Conservation (phyloP, 1,140 invertebrate species). For the Ceratina calcarata region DNA sequence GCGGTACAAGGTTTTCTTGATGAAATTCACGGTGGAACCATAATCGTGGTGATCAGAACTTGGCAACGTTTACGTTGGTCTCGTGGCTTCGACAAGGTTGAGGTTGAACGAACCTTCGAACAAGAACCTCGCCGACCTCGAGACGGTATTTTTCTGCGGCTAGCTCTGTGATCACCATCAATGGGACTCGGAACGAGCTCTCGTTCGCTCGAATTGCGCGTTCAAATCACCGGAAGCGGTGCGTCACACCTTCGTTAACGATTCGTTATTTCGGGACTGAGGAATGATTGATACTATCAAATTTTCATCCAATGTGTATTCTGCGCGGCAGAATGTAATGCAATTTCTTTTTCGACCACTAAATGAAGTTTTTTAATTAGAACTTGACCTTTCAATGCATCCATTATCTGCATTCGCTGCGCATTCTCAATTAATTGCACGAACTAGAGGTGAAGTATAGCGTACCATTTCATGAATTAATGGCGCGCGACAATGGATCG, state of each 20-base stretch:
- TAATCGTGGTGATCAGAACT: not conserved
- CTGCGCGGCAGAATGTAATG: too few species aligned
- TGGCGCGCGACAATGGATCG: slow-evolving; percentile 6
- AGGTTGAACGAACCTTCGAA: slow-evolving; percentile 60
- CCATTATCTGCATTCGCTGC: too few species aligned
- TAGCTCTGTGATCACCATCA: slow-evolving; percentile 14
- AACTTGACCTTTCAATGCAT: too few species aligned
- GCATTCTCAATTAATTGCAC: too few species aligned
- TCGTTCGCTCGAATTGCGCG: not conserved
- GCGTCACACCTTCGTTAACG: not conserved
- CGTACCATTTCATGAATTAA: slow-evolving; percentile 14
- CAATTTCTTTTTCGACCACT: too few species aligned
- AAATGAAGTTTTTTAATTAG: too few species aligned
- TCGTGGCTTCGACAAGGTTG: slow-evolving; percentile 57
- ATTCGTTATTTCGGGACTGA: not conserved
- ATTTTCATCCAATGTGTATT: too few species aligned
- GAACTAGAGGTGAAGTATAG: too few species aligned
- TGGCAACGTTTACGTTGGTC: slow-evolving; percentile 10
- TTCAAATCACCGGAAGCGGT: not conserved
- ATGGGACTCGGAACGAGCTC: not conserved
- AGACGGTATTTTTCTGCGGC: slow-evolving; percentile 20
- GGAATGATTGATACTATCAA: too few species aligned
- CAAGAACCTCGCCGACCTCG: slow-evolving; percentile 37
- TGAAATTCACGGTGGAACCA: not conserved
- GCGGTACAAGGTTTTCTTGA: not conserved